phyloP scores from a whole-genome alignment of 2,113 vertebrate genomes.

The Hyla sarda region DNA sequence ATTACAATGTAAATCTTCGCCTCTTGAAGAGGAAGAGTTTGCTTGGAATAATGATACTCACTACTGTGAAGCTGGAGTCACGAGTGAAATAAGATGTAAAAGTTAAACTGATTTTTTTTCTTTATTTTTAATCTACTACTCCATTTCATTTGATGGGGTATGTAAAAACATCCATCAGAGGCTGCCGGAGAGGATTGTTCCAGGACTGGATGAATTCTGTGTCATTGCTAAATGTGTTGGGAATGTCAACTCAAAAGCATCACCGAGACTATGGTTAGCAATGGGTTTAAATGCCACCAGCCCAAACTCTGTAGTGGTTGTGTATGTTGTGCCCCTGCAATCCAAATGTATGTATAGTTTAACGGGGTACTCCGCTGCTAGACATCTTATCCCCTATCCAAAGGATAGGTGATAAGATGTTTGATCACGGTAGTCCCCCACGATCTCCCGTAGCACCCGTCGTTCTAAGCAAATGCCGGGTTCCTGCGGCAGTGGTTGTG shows the following conservation, averaged over 20 bases:
- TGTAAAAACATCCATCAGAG: neutral
- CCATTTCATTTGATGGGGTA: neutral
- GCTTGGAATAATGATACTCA: conserved; percentile 41
- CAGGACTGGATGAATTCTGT: neutral
- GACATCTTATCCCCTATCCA: too few relatives aligned
- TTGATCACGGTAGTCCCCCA: too few relatives aligned
- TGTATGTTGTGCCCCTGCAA: neutral
- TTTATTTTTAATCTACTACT: neutral
- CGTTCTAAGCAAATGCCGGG: too few relatives aligned
- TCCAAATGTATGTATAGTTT: too few relatives aligned
- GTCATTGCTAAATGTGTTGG: neutral
- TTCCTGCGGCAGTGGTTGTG: too few relatives aligned
- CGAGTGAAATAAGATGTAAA: conserved; percentile 18
- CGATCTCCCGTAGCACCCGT: too few relatives aligned
- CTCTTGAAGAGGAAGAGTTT: conserved; percentile 43
- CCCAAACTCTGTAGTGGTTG: too few relatives aligned
- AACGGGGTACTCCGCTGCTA: too few relatives aligned
- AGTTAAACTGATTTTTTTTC: neutral
- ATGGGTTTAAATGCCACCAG: neutral
- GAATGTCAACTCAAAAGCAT: conserved; percentile 1
- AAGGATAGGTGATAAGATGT: too few relatives aligned
- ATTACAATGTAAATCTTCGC: conserved; percentile 56
- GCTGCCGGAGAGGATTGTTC: neutral
- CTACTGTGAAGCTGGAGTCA: conserved; percentile 22
- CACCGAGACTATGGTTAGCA: neutral